Evolutionary conservation across 2,797 vertebrate genomes (phyloP).

Genomic region (Sebastes alutus): DNA sequence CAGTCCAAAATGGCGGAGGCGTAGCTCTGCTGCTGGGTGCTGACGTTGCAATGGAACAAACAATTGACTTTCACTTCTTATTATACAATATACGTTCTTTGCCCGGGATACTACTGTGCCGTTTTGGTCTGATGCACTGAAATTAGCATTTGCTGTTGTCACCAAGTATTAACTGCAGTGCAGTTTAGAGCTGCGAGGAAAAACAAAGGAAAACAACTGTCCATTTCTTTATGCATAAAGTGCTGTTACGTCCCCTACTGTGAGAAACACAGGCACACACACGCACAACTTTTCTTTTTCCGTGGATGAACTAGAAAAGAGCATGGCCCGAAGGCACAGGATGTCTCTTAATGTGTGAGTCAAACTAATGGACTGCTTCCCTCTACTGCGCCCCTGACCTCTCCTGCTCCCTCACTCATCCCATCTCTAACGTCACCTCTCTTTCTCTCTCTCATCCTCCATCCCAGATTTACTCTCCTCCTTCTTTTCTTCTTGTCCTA

Average conservation of each 20-base stretch:
- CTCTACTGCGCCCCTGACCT: slow-evolving; percentile 55
- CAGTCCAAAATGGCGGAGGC: too few species aligned
- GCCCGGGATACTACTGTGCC: background rate
- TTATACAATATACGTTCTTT: too few species aligned
- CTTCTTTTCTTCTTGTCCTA: background rate
- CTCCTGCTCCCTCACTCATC: slow-evolving; percentile 35
- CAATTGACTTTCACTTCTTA: too few species aligned
- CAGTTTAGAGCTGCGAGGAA: slow-evolving; percentile 13
- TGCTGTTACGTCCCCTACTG: background rate
- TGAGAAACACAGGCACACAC: slow-evolving; percentile 10
- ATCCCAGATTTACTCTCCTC: background rate
- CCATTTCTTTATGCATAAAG: background rate
- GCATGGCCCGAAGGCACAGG: slow-evolving; percentile 44
- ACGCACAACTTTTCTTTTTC: slow-evolving; percentile 18
- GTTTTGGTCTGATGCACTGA: background rate
- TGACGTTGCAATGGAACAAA: too few species aligned
- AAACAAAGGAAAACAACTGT: slow-evolving; percentile 23
- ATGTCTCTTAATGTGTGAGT: slow-evolving; percentile 65
- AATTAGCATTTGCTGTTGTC: slow-evolving; percentile 23
- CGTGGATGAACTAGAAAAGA: slow-evolving; percentile 46
- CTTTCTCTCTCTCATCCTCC: background rate
- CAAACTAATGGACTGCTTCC: slow-evolving; percentile 71
- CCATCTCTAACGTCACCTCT: background rate
- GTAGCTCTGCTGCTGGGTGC: too few species aligned
- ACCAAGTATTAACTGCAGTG: slow-evolving; percentile 6